Evolutionary conservation across 2,888 invertebrate genomes (phyloP).

Genomic region (Eledone cirrhosa): DNA sequence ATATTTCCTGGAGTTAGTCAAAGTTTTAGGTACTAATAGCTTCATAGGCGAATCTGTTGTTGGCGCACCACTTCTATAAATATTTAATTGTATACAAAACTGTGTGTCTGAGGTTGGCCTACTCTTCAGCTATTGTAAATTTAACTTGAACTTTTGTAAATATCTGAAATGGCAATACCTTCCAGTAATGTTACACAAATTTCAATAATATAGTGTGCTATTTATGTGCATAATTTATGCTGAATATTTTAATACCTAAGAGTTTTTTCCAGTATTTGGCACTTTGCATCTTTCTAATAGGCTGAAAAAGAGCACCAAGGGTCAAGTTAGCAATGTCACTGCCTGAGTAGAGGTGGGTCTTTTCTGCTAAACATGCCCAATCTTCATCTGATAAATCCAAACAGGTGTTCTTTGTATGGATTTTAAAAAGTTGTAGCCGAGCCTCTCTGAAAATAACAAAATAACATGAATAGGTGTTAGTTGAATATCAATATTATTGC

Average conservation of each 20-base stretch:
- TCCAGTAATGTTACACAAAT: background rate
- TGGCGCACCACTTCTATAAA: no score
- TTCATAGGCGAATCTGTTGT: no score
- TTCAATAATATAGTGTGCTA: background rate
- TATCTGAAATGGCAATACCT: no score
- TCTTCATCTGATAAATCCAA: constrained; percentile 54
- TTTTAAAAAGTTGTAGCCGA: constrained; percentile 56
- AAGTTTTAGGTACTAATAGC: no score
- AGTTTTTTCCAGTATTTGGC: constrained; percentile 51
- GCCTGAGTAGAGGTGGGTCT: constrained; percentile 71
- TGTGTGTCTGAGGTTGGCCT: no score
- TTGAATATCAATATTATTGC: background rate
- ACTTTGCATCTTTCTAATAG: constrained; percentile 69
- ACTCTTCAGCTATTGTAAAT: no score
- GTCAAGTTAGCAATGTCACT: constrained; percentile 71
- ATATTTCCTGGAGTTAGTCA: no score
- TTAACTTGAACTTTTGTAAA: no score
- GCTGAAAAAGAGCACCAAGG: constrained; percentile 68
- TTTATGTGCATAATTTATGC: no score
- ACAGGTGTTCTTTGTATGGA: constrained; percentile 53
- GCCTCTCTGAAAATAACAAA: constrained; percentile 48
- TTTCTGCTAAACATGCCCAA: constrained; percentile 67
- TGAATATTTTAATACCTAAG: constrained; percentile 38
- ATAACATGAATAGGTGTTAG: background rate
- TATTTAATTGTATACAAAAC: no score